These are phyloP conservation scores for Taenaris catops DNA, from an alignment of 2,888 invertebrate genomes.

Conservation along the genomic window DNA sequence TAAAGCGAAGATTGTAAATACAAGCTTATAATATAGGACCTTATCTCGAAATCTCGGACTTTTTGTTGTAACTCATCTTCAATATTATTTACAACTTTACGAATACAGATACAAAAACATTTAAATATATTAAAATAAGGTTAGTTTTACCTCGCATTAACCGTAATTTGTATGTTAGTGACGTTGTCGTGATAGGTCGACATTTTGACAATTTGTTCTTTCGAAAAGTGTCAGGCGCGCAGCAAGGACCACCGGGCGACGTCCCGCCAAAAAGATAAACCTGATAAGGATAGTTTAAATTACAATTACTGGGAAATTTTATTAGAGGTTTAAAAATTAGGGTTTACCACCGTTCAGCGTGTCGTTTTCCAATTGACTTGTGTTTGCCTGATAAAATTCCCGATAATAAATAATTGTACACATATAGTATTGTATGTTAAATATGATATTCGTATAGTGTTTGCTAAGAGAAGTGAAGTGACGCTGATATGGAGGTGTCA, in stretches of 20 bases:
- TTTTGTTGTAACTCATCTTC: slow-evolving; percentile 43
- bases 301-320: slow-evolving; percentile 54
- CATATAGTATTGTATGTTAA: too few relatives aligned
- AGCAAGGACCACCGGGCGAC: slow-evolving; percentile 60
- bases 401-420: too few relatives aligned
- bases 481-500: too few relatives aligned
- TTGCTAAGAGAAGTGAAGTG: too few relatives aligned
- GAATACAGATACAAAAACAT: slow-evolving; percentile 2
- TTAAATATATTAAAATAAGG: slow-evolving; percentile 19
- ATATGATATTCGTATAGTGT: too few relatives aligned
- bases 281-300: slow-evolving; percentile 60
- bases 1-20: slow-evolving; percentile 12
- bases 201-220: slow-evolving; percentile 70
- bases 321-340: background rate
- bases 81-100: background rate
- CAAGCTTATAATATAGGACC: slow-evolving; percentile 35
- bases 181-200: slow-evolving; percentile 56
- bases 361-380: too few relatives aligned
- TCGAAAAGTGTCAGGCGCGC: slow-evolving; percentile 60
- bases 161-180: slow-evolving; percentile 27
- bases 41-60: slow-evolving; percentile 55
- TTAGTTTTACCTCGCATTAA: slow-evolving; percentile 4
- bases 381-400: too few relatives aligned
- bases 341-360: too few relatives aligned
- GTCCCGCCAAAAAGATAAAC: slow-evolving; percentile 43